Evolutionary conservation across 2,888 invertebrate genomes (phyloP).

Genomic region (Halocaridina rubra): DNA sequence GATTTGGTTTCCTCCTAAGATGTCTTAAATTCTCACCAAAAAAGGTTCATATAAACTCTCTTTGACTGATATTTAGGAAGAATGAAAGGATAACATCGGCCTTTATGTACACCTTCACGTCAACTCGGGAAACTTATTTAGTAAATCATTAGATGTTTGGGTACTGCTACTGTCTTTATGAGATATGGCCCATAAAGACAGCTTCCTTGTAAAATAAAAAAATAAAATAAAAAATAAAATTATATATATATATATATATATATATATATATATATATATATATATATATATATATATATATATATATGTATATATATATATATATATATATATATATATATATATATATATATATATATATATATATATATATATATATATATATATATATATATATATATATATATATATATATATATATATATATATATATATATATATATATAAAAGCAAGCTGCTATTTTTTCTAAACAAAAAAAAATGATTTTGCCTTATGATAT

Average conservation of each 20-base stretch:
- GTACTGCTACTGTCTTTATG: no score
- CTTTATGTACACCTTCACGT: no score
- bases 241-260: background rate
- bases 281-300: background rate
- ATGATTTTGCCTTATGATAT: no score
- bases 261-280: background rate
- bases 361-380: background rate
- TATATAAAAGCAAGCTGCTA: background rate
- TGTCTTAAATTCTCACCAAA: no score
- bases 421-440: background rate
- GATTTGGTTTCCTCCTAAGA: no score
- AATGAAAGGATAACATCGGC: no score
- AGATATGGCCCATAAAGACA: no score
- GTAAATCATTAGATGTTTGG: no score
- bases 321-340: background rate
- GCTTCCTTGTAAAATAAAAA: no score
- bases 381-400: background rate
- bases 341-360: background rate
- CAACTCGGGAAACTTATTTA: no score
- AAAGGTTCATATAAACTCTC: no score
- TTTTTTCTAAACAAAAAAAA: background rate
- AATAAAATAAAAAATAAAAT: background rate
- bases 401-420: background rate
- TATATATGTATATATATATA: background rate
- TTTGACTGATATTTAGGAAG: no score